Evolutionary conservation across 1,140 invertebrate genomes (phyloP).

Genomic region (Heliconius nattereri): DNA sequence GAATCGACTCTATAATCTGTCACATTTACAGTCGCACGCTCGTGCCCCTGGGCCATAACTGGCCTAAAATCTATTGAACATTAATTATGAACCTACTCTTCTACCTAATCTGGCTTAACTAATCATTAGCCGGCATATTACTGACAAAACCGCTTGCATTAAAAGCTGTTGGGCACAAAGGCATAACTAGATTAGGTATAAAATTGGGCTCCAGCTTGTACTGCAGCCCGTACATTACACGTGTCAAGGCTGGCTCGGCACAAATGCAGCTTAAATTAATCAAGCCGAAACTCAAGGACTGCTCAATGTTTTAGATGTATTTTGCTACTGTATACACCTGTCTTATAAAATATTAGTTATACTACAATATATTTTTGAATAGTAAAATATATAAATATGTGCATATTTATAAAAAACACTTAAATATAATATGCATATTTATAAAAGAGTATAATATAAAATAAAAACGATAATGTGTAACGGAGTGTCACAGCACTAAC

Average conservation of each 20-base stretch:
- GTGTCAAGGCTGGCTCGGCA: constrained; percentile 30
- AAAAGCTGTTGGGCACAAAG: constrained; percentile 33
- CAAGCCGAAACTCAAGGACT: constrained; percentile 23
- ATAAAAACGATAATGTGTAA: too few relatives aligned
- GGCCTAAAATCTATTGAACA: background rate
- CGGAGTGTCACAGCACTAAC: too few relatives aligned
- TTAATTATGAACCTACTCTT: background rate
- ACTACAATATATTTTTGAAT: too few relatives aligned
- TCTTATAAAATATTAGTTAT: background rate
- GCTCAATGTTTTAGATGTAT: constrained; percentile 6
- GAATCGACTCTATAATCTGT: too few relatives aligned
- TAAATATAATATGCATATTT: too few relatives aligned
- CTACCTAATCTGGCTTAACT: background rate
- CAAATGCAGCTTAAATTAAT: constrained; percentile 37
- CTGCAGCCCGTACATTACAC: constrained; percentile 26
- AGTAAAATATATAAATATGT: too few relatives aligned
- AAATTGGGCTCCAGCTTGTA: constrained; percentile 29
- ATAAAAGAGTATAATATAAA: too few relatives aligned
- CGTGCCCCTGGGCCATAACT: too few relatives aligned
- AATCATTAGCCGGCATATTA: background rate
- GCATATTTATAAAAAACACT: too few relatives aligned
- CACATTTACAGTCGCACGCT: too few relatives aligned
- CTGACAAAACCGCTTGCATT: constrained; percentile 25
- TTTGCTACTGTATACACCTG: background rate
- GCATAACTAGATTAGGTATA: constrained; percentile 33